Evolutionary conservation across 2,888 invertebrate genomes (phyloP), one percentile per base, ranked within the genome.

Genomic region (Odontomyia ornata): DNA sequence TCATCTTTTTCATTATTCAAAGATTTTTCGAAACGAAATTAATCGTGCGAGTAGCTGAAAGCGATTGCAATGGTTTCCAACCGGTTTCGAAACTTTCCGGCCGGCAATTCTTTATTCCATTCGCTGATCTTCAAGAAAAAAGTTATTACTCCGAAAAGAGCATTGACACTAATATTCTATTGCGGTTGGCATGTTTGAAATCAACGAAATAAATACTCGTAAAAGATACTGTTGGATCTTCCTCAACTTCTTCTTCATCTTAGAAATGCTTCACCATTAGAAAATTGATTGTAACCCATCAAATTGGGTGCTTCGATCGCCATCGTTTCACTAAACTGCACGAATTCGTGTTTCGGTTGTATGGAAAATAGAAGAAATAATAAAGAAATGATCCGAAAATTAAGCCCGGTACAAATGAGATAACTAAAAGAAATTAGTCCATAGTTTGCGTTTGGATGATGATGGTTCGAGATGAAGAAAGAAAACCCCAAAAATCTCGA

Each of bases 121-220:
- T 27, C 64, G 28, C 46, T n/a, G 27, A 43, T 69, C 36, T 36
- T 36, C 23, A 21, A n/a, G n/a, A 13, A 46, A 47, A 46, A 69
- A 69, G 13, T 46, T 69, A 69, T 46, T 69, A 69, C 69, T 69
- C n/a, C 21, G n/a, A 46, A 47, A 69, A 69, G 69, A 69, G 47
- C 69, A 69, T 69, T 69, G 69, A 69, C 69, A 69, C 69, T 43
- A 18, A 25, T 43, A 27, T 43, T 46, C 69, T 64, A 47, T 47
- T 46, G n/a, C 46, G 21, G n/a, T 21, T 18, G 23, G 25, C 13
- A 30, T 47, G 25, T 30, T 47, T 15, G 25, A 36, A 7, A 3
- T 46, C 13, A 5, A 69, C 25, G 30, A 47, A 18, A 46, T 36
- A 36, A 9, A 36, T 36, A 36, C 36, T 36, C 36, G 36, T 36